phyloP scores from a whole-genome alignment of 2,888 invertebrate genomes.

The Catocala fraxini region DNA sequence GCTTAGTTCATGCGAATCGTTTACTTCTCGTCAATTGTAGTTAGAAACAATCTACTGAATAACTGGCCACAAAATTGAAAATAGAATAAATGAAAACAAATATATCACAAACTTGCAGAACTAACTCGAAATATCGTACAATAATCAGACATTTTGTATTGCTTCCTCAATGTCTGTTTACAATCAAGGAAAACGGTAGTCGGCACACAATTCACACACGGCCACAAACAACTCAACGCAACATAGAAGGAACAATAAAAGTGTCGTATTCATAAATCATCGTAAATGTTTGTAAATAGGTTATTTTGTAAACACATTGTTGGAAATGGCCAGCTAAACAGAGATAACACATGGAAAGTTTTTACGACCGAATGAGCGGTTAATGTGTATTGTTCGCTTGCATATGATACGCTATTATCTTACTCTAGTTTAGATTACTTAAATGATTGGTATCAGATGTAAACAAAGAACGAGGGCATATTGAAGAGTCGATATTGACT shows the following conservation, averaged over 20 bases:
- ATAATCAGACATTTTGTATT: slow-evolving; percentile 2
- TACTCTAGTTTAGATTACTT: too few relatives aligned
- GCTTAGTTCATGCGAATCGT: too few relatives aligned
- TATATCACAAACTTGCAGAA: too few relatives aligned
- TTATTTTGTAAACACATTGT: slow-evolving; percentile 2
- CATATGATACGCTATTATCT: too few relatives aligned
- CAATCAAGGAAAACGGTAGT: neutral
- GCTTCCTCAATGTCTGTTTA: neutral
- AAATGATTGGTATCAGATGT: too few relatives aligned
- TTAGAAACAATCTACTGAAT: too few relatives aligned
- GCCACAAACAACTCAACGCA: neutral
- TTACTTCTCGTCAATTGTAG: too few relatives aligned
- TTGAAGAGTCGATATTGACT: too few relatives aligned
- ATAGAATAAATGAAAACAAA: too few relatives aligned
- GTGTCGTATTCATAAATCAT: neutral
- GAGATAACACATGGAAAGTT: slow-evolving; percentile 1
- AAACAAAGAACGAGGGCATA: too few relatives aligned
- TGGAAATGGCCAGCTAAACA: neutral
- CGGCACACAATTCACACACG: neutral
- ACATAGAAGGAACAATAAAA: neutral
- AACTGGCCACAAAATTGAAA: too few relatives aligned
- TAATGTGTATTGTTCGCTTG: neutral
- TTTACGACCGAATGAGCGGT: neutral
- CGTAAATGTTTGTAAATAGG: neutral
- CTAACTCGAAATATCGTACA: too few relatives aligned